Base-by-base conservation (phyloP, 1,140 invertebrate genomes). In the Mylabris phalerata region DNA sequence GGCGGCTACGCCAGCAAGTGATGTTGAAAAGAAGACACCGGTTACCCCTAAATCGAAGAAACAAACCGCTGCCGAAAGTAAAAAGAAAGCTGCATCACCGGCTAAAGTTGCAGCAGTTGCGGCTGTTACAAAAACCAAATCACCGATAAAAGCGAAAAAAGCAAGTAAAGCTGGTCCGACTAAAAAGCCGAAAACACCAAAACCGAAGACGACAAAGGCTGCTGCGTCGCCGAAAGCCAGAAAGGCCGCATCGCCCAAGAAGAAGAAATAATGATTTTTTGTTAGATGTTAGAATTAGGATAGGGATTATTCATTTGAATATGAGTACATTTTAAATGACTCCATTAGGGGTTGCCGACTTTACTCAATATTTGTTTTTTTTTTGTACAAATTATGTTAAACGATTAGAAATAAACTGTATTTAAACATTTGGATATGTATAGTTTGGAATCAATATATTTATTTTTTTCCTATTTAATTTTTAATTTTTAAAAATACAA, bases 111-210 rank as follows among this genome's bases (percentile, higher is more conserved):
- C 51, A 4, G 45, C 54, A 19, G 19, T 19, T 6, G 13, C 49
- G 10, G 48, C 48, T 6, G 13, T 45, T 19, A 41, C 42, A 7
- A 43, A 48, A 57, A 19, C 61, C 2, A 66, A 66, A 50, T 59
- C 59, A 32, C 56, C 62, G n/a, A 59, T 51, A 10, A 64, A 64
- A 47, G 59, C 64, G 3, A 64, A 64, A 26, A 59, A 59, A 50
- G 41, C 59, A 1, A 56, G 52, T 10, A 57, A 62, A 41, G 32
- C 48, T 7, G 55, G 60, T 40, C 60, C 61, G n/a, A 63, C 61
- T 9, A 61, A 65, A 40, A 63, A 66, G 43, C 59, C 62, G n/a
- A 66, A 60, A 44, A 50, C 62, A 39, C 57, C 64, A 7, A 66
- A 61, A 57, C 56, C 60, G 11, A 59, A 62, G 54, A 55, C 48